Evolutionary conservation across 1,140 invertebrate genomes (phyloP).

Genomic region (Zaprionus ornatus): DNA sequence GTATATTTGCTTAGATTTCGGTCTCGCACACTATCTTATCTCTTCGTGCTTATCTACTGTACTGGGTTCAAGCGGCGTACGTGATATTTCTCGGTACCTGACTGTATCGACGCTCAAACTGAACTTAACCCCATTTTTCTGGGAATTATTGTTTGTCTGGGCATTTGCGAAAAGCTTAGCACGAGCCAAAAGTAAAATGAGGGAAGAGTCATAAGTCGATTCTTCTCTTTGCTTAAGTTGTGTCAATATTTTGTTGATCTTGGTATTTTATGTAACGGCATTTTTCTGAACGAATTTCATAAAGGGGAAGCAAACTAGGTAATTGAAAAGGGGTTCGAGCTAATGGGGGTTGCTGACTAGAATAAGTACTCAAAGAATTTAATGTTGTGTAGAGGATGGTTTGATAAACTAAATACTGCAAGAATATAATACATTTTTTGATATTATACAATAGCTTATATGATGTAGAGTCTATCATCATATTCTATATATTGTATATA

Average conservation of each 20-base stretch:
- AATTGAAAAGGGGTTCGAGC: background rate
- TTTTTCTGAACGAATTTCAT: background rate
- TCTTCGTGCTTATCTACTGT: constrained; percentile 1
- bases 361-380: background rate
- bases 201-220: constrained; percentile 3
- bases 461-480: too few species aligned
- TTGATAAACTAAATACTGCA: background rate
- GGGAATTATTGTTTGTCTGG: constrained; percentile 59
- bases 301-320: background rate
- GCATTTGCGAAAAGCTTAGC: constrained; percentile 69
- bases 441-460: too few species aligned
- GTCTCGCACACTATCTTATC: constrained; percentile 58
- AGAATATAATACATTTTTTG: background rate
- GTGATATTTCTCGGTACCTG: constrained; percentile 52
- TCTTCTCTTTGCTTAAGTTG: constrained; percentile 34
- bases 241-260: constrained; percentile 51
- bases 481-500: too few species aligned
- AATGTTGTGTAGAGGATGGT: background rate
- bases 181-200: constrained; percentile 56
- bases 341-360: background rate
- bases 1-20: constrained; percentile 66
- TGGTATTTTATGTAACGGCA: constrained; percentile 26
- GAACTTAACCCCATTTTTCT: constrained; percentile 77
- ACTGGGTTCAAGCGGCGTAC: constrained; percentile 10
- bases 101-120: constrained; percentile 40